Evolutionary conservation across 2,797 vertebrate species (phyloP), one percentile per base, ranked within the genome.

Genomic region (Sebastes trivittatus): DNA sequence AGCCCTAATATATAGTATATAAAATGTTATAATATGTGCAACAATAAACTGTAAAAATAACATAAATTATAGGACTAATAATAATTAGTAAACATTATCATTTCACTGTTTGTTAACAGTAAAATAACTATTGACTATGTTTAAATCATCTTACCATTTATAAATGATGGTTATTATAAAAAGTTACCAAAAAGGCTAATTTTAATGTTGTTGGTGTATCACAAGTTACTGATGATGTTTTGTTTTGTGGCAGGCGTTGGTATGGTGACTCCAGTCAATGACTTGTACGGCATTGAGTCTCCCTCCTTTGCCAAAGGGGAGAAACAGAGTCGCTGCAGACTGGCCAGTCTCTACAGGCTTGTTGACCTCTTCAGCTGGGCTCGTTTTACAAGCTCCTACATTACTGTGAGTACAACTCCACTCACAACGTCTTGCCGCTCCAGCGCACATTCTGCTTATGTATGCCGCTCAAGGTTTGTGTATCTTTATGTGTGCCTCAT

Each of bases 331-430:
- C 98, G 98, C 72, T 99, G 98, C 94, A 98, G 97, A 86, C 95
- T 99, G 81, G 98, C 98, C 84, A 97, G 97, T 90, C 96, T 99
- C 69, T 99, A 98, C 89, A 95, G 98, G 80, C 91, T 99, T 32
- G 93, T 95, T 77, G 98, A 99, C 89, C 95, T 99, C 83, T 98
- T 98, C 84, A 97, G 97, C 89, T 98, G 98, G 97, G 96, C 97
- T 83, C 97, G 97, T 88, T 94, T 99, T 92, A 95, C 97, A 90
- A 98, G 96, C 87, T 96, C 97, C 60, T 98, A 98, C 83, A 97
- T 98, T 90, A 98, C 98, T 54, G 98, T 99, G 94, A 98, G 98
- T 97, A 80, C 81, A 82, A 74, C 90, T 78, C 81, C 78, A 62
- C 23, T 82, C 78, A 65, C 23, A 20, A 20, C 32, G 11, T 22